Percentiles rank a stretch among this genome's conserved stretches.
Evolutionary conservation across 35 echinoderm and acorn worm species (phyloP).

Genomic region (Apostichopus parvimensis): DNA sequence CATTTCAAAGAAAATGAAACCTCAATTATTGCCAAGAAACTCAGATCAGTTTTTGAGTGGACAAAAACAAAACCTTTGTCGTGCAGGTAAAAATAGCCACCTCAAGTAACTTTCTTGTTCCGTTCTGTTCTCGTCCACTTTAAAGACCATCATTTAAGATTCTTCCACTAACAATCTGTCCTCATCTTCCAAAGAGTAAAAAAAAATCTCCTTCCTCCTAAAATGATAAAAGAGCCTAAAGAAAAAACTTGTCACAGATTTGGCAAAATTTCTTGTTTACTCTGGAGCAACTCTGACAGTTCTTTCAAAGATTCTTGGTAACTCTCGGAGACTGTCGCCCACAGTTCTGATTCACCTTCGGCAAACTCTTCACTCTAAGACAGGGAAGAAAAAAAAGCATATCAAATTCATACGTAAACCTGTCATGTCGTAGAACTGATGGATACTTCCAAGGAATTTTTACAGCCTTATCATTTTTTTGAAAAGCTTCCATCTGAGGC

Average conservation of each 20-base stretch:
- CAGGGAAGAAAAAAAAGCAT: not conserved
- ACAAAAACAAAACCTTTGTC: not conserved
- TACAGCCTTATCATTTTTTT: too few relatives aligned
- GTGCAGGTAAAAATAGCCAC: not conserved
- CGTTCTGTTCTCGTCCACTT: too few relatives aligned
- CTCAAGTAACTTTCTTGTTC: not conserved
- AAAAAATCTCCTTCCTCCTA: not conserved
- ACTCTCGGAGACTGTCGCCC: constrained; percentile 78
- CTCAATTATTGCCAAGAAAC: not conserved
- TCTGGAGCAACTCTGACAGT: constrained; percentile 75
- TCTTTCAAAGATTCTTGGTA: constrained; percentile 85
- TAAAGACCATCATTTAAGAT: not conserved
- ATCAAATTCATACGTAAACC: not conserved
- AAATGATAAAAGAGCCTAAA: not conserved
- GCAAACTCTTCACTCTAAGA: constrained; percentile 6
- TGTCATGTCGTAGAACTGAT: not conserved
- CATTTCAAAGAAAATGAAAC: not conserved
- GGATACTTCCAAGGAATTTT: not conserved
- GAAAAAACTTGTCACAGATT: constrained; percentile 63
- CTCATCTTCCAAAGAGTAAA: not conserved
- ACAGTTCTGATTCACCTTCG: constrained; percentile 56
- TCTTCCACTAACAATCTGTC: not conserved
- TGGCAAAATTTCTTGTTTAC: constrained; percentile 68
- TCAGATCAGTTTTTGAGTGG: not conserved
- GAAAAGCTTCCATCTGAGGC: too few relatives aligned